Evolutionary conservation across 2,113 vertebrate species (phyloP), one percentile per base, ranked within the genome.

Genomic region (Onychostruthus taczanowskii): DNA sequence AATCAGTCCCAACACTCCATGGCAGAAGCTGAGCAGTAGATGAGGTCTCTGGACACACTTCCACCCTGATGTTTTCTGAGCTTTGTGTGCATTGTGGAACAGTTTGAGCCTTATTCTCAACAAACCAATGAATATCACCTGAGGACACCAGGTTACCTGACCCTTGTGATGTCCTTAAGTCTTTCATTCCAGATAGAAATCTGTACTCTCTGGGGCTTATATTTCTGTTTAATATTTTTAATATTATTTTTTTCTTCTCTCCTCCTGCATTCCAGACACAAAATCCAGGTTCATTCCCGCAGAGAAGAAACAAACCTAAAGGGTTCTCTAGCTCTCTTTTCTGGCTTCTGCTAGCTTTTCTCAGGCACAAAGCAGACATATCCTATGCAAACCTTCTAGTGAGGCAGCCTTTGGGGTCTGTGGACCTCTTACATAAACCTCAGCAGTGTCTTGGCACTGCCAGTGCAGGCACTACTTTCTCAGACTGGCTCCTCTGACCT

Each of bases 401-500:
- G 90, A 61, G 3, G 2, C 8, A 76, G 39, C 7, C 24, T 85
- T 46, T 80, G 39, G 19, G 16, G 2, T 69, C n/a, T 85, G 27
- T 31, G 44, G 73, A 33, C 8, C 5, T 13, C 2, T 47, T n/a
- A 35, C 5, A 39, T 6, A 27, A 79, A 76, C n/a, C 2, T 7
- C 16, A 33, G 14, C 21, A 11, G 35, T 47, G 27, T 33, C 31
- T 75, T 7, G 35, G 19, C 27, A 21, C 1, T 2, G 13, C 12
- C 49, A 69, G 7, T 1, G 6, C 0, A 11, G 53, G 11, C 11
- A 23, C 9, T 31, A 4, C 5, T 30, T 4, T 5, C 19, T 39
- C 10, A 49, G 7, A 17, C 27, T 33, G 41, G 19, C 13, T 87
- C 6, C 24, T 46, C 52, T 35, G 16, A 7, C 50, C 23, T 84